These are phyloP conservation scores for Philypnodon macrostomus DNA, from an alignment of 2,797 vertebrate species.

Conservation along the genomic window DNA sequence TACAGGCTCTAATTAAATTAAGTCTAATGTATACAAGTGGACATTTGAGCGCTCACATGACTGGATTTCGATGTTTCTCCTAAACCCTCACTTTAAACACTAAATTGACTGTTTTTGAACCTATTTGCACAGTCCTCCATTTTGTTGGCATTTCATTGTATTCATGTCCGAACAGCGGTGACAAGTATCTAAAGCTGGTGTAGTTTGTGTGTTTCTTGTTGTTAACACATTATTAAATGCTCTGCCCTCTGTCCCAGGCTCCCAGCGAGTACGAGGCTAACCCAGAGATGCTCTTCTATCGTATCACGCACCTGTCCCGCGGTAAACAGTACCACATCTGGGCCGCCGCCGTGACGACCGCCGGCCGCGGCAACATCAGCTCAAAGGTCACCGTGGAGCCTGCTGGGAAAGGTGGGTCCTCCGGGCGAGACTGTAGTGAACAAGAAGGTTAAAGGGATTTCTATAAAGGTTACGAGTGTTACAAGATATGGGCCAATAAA, in stretches of 20 bases:
- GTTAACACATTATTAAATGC: conserved; percentile 37
- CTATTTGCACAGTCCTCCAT: too few relatives aligned
- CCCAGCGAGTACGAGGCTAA: conserved; percentile 98
- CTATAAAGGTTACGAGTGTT: conserved; percentile 57
- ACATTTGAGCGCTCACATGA: too few relatives aligned
- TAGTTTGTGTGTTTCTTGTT: conserved; percentile 9
- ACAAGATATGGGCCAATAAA: conserved; percentile 39
- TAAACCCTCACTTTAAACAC: too few relatives aligned
- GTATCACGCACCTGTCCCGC: conserved; percentile 90
- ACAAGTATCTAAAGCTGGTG: neutral
- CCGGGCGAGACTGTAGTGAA: conserved; percentile 21
- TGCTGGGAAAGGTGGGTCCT: conserved; percentile 88
- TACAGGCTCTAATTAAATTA: too few relatives aligned
- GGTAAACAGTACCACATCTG: conserved; percentile 97
- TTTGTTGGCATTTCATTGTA: neutral
- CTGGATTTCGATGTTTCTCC: too few relatives aligned
- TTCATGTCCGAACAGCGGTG: neutral
- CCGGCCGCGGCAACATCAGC: conserved; percentile 94
- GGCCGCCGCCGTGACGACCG: conserved; percentile 96
- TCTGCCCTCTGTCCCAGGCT: conserved; percentile 77
- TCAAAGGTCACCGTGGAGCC: conserved; percentile 95
- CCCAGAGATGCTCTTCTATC: conserved; percentile 94
- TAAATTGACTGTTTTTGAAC: too few relatives aligned
- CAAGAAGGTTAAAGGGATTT: conserved; percentile 38
- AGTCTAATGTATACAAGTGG: too few relatives aligned